A percentile compares a stretch with the other conserved stretches of the same genome.
phyloP scores from a whole-genome alignment of 2,888 invertebrate genomes.

The Microplitis deprimator region DNA sequence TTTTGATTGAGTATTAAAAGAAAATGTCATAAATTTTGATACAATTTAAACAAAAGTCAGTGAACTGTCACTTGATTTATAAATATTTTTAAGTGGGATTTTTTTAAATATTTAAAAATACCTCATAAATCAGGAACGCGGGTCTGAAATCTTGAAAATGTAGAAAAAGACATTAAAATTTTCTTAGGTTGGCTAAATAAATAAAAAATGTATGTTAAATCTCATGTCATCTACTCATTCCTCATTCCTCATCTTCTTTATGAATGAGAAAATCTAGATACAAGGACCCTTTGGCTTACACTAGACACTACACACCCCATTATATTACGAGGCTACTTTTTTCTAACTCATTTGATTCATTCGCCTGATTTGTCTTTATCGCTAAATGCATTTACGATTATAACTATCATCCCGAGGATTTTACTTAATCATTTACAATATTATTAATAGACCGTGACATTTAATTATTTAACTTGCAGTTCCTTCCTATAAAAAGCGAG shows the following conservation, averaged over 20 bases:
- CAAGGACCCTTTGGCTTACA: background rate
- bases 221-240: conserved; percentile 41
- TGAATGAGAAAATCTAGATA: background rate
- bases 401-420: conserved; percentile 2
- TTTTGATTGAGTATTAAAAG: too few relatives aligned
- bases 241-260: conserved; percentile 19
- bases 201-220: too few relatives aligned
- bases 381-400: conserved; percentile 11
- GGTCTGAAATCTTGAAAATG: too few relatives aligned
- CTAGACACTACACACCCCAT: background rate
- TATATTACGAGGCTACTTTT: conserved; percentile 7
- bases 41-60: too few relatives aligned
- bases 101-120: too few relatives aligned
- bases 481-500: background rate
- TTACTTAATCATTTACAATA: background rate
- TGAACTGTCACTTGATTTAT: too few relatives aligned
- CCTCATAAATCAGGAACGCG: too few relatives aligned
- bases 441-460: background rate
- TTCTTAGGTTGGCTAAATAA: too few relatives aligned
- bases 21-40: too few relatives aligned
- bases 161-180: too few relatives aligned
- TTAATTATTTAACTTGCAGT: background rate
- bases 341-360: conserved; percentile 32
- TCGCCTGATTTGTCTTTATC: conserved; percentile 16
- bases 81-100: too few relatives aligned